These are phyloP conservation scores for Microcebus lehilahytsara DNA, from an alignment of 2,113 vertebrate genomes.

Conservation along the genomic window DNA sequence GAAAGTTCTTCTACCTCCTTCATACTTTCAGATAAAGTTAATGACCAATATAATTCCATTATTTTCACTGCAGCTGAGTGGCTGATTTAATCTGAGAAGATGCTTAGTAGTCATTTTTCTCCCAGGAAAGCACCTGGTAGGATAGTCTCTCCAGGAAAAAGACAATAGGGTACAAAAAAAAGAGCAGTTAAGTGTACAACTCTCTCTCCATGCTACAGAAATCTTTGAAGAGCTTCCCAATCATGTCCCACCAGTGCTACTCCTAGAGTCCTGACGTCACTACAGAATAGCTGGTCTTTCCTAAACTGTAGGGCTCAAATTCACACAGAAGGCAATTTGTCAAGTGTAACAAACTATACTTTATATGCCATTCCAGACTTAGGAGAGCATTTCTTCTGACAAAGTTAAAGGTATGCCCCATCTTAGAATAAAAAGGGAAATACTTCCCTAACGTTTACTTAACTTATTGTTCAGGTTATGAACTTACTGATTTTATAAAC, in stretches of 20 bases:
- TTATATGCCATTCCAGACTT: background rate
- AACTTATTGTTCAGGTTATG: conserved; percentile 75
- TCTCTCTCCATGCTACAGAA: background rate
- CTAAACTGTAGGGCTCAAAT: background rate
- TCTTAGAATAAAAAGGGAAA: conserved; percentile 68
- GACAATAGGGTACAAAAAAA: background rate
- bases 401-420: conserved; percentile 37
- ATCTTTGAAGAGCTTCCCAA: background rate
- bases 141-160: background rate
- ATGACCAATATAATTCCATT: background rate
- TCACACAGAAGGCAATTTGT: background rate
- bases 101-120: background rate
- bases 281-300: background rate
- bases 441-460: conserved; percentile 71
- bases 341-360: background rate
- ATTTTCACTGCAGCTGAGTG: background rate
- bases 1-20: background rate
- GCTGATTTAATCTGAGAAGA: background rate
- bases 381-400: background rate
- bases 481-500: conserved; percentile 78
- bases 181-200: background rate
- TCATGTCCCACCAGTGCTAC: background rate
- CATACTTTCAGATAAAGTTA: background rate
- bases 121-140: background rate
- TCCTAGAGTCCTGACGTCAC: background rate